phyloP scores from a whole-genome alignment of 2,888 invertebrate species.

The Xylophagus ater region DNA sequence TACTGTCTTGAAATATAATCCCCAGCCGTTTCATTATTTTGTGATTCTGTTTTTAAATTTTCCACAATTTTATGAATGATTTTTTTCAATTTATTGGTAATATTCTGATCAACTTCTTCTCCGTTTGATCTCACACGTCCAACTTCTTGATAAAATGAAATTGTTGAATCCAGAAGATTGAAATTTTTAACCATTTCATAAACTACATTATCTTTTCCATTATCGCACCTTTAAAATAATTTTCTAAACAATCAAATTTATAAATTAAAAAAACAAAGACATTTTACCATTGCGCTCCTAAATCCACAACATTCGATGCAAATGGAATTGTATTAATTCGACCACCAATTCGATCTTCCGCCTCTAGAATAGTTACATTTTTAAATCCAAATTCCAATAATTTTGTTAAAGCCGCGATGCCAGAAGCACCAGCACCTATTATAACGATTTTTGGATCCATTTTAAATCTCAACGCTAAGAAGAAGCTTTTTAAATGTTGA shows the following conservation, averaged over 20 bases:
- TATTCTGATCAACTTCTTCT: too few species aligned
- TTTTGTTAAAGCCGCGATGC: conserved; percentile 36
- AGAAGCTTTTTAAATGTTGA: too few species aligned
- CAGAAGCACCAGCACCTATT: conserved; percentile 36
- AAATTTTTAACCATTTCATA: conserved; percentile 42
- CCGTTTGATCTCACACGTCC: conserved; percentile 33
- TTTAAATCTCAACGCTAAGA: too few species aligned
- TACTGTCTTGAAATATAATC: too few species aligned
- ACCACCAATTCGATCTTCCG: conserved; percentile 52
- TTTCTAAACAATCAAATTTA: not conserved
- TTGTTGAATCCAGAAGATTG: conserved; percentile 25
- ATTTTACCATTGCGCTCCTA: conserved; percentile 71
- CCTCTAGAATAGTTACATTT: conserved; percentile 49
- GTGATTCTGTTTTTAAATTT: too few species aligned
- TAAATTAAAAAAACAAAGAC: not conserved
- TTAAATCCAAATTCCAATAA: conserved; percentile 36
- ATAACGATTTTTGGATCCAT: conserved; percentile 29
- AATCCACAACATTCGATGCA: conserved; percentile 49
- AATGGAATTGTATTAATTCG: conserved; percentile 45
- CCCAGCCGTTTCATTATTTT: too few species aligned
- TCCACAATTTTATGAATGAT: too few species aligned
- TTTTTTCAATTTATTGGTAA: too few species aligned
- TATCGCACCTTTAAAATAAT: conserved; percentile 46
- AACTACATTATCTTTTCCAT: conserved; percentile 51
- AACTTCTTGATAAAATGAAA: conserved; percentile 26